Evolutionary conservation across 1,140 invertebrate genomes (phyloP), one percentile per base, ranked within the genome.

Genomic region (Drosophila sp.): DNA sequence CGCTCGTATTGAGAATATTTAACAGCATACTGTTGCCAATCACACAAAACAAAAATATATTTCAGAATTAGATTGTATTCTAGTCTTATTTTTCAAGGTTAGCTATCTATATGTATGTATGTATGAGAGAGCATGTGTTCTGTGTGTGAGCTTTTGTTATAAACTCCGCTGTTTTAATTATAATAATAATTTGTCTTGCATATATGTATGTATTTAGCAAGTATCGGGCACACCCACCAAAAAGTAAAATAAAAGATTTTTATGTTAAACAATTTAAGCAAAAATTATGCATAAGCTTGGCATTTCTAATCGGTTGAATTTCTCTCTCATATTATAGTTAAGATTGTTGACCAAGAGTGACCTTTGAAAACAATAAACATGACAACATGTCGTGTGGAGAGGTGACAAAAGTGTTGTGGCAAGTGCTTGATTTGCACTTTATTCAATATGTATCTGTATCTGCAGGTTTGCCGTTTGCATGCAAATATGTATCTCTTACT

Each of bases 241-340:
- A n/a, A 47, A 25, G 11, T 40, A 40, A 1, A 40, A 40, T 17
- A 41, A 17, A 4, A n/a, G 4, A 41, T 41, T 75, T 62, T 75
- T 64, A 70, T 78, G 76, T 66, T 71, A 54, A 75, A 38, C 63
- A 71, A 78, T 78, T 70, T 71, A 41, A 66, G 61, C 56, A 75
- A 74, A 73, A 71, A 66, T 75, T 77, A 75, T 78, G 67, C 72
- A 78, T 71, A 71, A 75, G 35, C 50, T 17, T 78, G 64, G 66
- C 76, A 64, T 75, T 75, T 75, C 63, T 47, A 71, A 57, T 54
- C 7, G 32, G 32, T 58, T n/a, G 11, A 38, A 50, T 47, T 50
- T 50, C 44, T 50, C 23, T 2, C 41, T n/a, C 11, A 38, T 35
- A 8, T 7, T 35, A 17, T 17, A 17, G 1, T 11, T 41, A 41